These are phyloP conservation scores for Leptopilina drosophilae DNA, from an alignment of 2,888 invertebrate species.

Conservation along the genomic window DNA sequence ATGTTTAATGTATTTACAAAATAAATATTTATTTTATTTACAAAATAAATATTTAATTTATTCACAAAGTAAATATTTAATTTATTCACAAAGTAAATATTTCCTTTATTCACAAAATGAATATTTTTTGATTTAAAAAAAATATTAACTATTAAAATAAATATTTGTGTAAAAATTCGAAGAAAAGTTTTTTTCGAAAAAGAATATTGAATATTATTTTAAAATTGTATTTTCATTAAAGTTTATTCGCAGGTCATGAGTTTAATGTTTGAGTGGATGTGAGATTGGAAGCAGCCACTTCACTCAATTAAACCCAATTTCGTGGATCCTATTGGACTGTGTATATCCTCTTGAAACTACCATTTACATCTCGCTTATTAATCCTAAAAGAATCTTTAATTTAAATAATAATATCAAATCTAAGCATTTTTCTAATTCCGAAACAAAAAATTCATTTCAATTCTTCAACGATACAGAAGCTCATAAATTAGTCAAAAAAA, in stretches of 20 bases:
- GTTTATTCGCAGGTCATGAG: slow-evolving; percentile 50
- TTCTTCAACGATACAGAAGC: no score
- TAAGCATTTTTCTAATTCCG: not conserved
- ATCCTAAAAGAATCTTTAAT: slow-evolving; percentile 28
- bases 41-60: no score
- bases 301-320: slow-evolving; percentile 65
- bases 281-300: slow-evolving; percentile 57
- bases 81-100: no score
- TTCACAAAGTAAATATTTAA: no score
- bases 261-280: slow-evolving; percentile 51
- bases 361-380: slow-evolving; percentile 43
- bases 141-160: no score
- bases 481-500: no score
- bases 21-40: no score
- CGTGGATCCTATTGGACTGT: slow-evolving; percentile 52
- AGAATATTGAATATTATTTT: not conserved
- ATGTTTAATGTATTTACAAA: no score
- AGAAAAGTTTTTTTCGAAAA: not conserved
- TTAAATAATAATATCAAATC: not conserved
- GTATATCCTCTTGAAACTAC: slow-evolving; percentile 56
- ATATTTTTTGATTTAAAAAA: no score
- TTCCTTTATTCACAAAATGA: no score
- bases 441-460: no score
- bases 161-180: not conserved
- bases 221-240: slow-evolving; percentile 49